Percentiles rank a stretch among this genome's conserved stretches.
These are phyloP conservation scores for Coturnix japonica DNA, from an alignment of 2,113 vertebrate genomes.

Conservation along the genomic window DNA sequence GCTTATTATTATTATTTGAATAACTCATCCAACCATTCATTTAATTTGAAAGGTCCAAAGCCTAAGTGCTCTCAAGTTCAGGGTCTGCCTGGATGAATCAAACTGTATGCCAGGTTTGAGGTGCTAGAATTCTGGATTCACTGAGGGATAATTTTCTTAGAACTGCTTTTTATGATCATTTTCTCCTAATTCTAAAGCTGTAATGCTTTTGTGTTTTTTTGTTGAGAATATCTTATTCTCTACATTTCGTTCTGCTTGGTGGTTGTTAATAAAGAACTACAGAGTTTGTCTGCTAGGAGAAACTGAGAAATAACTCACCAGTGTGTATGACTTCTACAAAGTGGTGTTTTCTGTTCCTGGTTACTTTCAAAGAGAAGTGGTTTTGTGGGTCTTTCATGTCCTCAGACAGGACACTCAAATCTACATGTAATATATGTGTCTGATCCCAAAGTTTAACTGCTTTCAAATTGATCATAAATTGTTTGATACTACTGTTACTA, in stretches of 20 bases:
- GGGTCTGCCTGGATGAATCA: not conserved
- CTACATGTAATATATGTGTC: not conserved
- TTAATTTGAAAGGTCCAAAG: not conserved
- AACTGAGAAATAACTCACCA: not conserved
- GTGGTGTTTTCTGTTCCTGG: not conserved
- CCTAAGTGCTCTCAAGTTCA: not conserved
- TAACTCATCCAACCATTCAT: not conserved
- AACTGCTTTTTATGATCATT: not conserved
- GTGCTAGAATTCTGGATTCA: not conserved
- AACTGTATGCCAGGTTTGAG: not conserved
- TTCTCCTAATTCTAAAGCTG: not conserved
- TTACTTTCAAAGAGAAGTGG: not conserved
- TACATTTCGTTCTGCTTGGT: not conserved
- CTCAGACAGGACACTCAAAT: slow-evolving; percentile 9
- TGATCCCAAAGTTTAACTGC: slow-evolving; percentile 1
- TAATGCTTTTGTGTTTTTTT: not conserved
- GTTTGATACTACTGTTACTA: not conserved
- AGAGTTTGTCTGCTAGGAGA: not conserved
- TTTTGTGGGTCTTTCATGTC: slow-evolving; percentile 26
- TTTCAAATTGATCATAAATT: slow-evolving; percentile 45
- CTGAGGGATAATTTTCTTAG: not conserved
- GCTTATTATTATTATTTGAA: not conserved
- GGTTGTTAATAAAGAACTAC: not conserved
- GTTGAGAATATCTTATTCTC: not conserved
- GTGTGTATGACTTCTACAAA: not conserved